These are phyloP conservation scores for Glareola pratincola DNA, from an alignment of 2,113 vertebrate genomes.

Conservation along the genomic window DNA sequence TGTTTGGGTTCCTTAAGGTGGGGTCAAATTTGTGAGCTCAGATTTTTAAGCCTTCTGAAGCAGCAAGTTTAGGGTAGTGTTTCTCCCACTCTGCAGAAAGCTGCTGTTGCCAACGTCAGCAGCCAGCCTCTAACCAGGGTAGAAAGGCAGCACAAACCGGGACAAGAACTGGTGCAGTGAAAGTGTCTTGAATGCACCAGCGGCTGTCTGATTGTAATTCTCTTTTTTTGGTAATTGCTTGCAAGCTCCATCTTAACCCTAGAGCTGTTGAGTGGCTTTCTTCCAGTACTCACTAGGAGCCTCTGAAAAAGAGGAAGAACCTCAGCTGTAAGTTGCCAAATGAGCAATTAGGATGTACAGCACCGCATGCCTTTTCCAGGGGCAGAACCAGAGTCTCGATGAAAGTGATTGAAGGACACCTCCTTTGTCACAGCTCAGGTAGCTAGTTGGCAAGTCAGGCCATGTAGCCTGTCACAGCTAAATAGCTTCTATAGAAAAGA, in stretches of 20 bases:
- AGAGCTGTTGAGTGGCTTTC: slow-evolving; percentile 5
- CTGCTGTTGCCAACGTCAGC: background rate
- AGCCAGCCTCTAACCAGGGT: background rate
- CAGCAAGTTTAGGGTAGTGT: background rate
- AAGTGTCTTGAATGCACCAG: background rate
- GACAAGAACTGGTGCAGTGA: background rate
- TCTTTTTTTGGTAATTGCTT: slow-evolving; percentile 33
- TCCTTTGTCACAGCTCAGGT: slow-evolving; percentile 36
- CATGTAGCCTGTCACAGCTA: background rate
- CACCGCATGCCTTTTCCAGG: background rate
- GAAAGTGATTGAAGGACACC: slow-evolving; percentile 1
- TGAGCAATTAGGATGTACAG: slow-evolving; percentile 42
- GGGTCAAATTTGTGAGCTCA: background rate
- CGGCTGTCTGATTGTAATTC: background rate
- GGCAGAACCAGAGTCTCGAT: background rate
- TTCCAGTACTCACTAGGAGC: background rate
- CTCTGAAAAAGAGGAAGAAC: background rate
- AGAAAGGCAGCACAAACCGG: background rate
- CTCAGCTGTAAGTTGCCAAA: background rate
- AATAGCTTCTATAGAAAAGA: background rate
- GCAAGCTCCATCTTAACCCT: slow-evolving; percentile 1
- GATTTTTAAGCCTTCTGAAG: background rate
- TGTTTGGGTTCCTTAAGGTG: background rate
- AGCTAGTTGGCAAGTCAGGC: background rate
- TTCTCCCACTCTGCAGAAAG: background rate